phyloP scores from a whole-genome alignment of 1,140 invertebrate species.

The Telenomus remus region DNA sequence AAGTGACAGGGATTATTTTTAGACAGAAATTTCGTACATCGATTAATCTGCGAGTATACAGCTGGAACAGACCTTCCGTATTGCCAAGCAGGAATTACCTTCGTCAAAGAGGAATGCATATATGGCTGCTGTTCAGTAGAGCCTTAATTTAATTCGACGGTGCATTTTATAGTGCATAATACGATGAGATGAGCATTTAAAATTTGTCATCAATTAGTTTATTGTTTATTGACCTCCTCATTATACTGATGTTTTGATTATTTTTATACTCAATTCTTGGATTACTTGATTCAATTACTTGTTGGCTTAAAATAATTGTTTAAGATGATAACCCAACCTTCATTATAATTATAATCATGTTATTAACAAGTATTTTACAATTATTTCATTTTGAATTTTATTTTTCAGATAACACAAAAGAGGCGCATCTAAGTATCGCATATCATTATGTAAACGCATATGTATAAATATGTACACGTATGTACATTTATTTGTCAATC shows the following conservation, averaged over 20 bases:
- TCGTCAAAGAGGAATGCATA: conserved; percentile 41
- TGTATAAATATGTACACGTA: background rate
- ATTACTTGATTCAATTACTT: too few species aligned
- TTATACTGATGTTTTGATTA: too few species aligned
- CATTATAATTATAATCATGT: too few species aligned
- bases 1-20: conserved; percentile 12
- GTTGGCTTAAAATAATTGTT: too few species aligned
- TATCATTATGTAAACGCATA: too few species aligned
- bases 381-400: too few species aligned
- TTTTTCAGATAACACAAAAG: too few species aligned
- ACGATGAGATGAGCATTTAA: conserved; percentile 1
- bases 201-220: conserved; percentile 23
- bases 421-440: too few species aligned
- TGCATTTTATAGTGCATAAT: conserved; percentile 31
- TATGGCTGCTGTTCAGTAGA: conserved; percentile 34
- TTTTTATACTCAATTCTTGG: too few species aligned
- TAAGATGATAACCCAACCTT: too few species aligned
- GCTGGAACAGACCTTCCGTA: conserved; percentile 33
- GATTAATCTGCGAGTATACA: conserved; percentile 37
- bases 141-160: conserved; percentile 43
- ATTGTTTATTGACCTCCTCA: conserved; percentile 1
- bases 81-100: conserved; percentile 31
- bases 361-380: too few species aligned
- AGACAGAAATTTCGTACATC: conserved; percentile 5
- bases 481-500: background rate